Evolutionary conservation across 2,797 vertebrate species (phyloP).

Genomic region (Kryptolebias ocellatus): DNA sequence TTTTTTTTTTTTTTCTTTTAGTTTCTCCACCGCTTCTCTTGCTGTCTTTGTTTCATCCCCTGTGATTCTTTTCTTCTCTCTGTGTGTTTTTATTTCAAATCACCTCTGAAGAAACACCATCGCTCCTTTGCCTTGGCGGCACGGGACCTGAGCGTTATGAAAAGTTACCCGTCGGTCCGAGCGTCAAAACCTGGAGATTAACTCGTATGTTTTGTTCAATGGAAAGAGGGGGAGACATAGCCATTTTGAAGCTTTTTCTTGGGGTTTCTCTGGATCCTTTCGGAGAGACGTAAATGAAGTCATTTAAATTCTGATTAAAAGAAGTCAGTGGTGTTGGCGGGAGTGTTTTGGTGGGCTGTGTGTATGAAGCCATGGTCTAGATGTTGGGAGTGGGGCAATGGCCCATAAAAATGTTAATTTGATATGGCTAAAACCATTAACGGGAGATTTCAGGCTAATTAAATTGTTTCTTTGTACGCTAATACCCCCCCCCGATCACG

Average conservation of each 20-base stretch:
- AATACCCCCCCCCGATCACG: slow-evolving; percentile 22
- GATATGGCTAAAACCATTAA: slow-evolving; percentile 68
- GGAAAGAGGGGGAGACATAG: no score
- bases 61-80: slow-evolving; percentile 35
- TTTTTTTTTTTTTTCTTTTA: slow-evolving; percentile 22
- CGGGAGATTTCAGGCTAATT: slow-evolving; percentile 66
- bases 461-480: slow-evolving; percentile 62
- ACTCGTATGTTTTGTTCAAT: slow-evolving; percentile 18
- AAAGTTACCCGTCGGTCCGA: slow-evolving; percentile 31
- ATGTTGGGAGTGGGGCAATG: slow-evolving; percentile 57
- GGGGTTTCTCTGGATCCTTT: slow-evolving; percentile 57
- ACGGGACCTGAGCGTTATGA: slow-evolving; percentile 12
- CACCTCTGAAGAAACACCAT: no score
- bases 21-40: slow-evolving; percentile 22
- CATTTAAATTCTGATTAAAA: slow-evolving; percentile 76
- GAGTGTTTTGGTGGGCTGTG: slow-evolving; percentile 20
- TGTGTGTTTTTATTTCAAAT: neutral
- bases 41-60: slow-evolving; percentile 17
- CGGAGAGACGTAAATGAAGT: slow-evolving; percentile 70
- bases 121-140: slow-evolving; percentile 15
- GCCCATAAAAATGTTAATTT: slow-evolving; percentile 73
- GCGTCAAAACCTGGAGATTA: slow-evolving; percentile 52
- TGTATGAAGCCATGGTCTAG: slow-evolving; percentile 37
- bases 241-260: slow-evolving; percentile 24
- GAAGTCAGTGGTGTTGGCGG: slow-evolving; percentile 40